Evolutionary conservation across 2,888 invertebrate genomes (phyloP).

Genomic region (Parasteatoda lunata): DNA sequence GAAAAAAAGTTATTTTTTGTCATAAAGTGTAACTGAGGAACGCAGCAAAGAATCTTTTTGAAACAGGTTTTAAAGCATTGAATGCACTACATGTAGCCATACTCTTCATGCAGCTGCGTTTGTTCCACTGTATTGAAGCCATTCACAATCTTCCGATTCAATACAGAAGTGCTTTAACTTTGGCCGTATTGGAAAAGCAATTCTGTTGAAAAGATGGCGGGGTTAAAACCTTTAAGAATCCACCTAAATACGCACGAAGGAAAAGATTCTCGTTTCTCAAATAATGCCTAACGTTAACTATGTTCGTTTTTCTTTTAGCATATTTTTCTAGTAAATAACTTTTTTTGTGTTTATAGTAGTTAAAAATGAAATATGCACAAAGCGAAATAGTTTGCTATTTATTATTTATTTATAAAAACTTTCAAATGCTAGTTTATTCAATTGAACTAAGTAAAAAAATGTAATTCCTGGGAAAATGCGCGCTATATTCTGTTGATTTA

Average conservation of each 20-base stretch:
- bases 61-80: slow-evolving; percentile 2
- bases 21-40: neutral
- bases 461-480: too few relatives aligned
- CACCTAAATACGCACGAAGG: neutral
- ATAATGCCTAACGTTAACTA: neutral
- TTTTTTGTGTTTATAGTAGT: too few relatives aligned
- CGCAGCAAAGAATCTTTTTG: neutral
- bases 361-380: too few relatives aligned
- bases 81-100: neutral
- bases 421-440: too few relatives aligned
- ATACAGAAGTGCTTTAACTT: slow-evolving; percentile 24
- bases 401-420: too few relatives aligned
- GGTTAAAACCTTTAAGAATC: slow-evolving; percentile 7
- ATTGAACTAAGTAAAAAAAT: too few relatives aligned
- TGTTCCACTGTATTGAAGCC: slow-evolving; percentile 6
- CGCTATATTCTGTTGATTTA: too few relatives aligned
- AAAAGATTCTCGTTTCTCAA: neutral
- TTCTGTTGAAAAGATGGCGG: slow-evolving; percentile 16
- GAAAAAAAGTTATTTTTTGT: neutral
- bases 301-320: neutral
- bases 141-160: slow-evolving; percentile 20
- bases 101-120: slow-evolving; percentile 1
- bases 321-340: neutral
- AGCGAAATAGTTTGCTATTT: too few relatives aligned
- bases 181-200: slow-evolving; percentile 24